Percentiles rank a stretch among this genome's conserved stretches.
Conservation (phyloP, 2,888 invertebrate species). For the Stratiomys singularior region DNA sequence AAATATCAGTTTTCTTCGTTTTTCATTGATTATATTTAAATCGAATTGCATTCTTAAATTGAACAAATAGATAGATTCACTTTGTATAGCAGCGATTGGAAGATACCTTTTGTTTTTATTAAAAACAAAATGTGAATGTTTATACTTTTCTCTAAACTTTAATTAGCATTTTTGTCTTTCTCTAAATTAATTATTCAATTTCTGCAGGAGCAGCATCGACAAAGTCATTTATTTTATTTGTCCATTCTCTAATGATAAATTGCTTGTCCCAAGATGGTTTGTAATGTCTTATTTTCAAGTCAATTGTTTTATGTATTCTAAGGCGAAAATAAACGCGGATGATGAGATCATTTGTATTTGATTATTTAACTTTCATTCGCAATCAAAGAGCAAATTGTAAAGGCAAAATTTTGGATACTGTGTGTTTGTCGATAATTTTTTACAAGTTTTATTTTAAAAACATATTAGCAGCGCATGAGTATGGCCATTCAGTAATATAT, state of each 20-base stretch:
- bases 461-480: not conserved
- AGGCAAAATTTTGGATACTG: slow-evolving; percentile 42
- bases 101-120: slow-evolving; percentile 54
- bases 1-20: slow-evolving; percentile 52
- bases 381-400: slow-evolving; percentile 55
- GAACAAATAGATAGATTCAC: slow-evolving; percentile 24
- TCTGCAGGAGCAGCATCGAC: not conserved
- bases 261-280: slow-evolving; percentile 28
- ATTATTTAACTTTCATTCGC: slow-evolving; percentile 38
- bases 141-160: slow-evolving; percentile 5
- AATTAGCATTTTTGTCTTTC: slow-evolving; percentile 6
- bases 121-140: slow-evolving; percentile 28
- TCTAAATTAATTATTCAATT: slow-evolving; percentile 3
- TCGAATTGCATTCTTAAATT: slow-evolving; percentile 37
- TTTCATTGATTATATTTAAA: slow-evolving; percentile 17
- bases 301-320: slow-evolving; percentile 50
- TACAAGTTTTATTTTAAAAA: slow-evolving; percentile 12
- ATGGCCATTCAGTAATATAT: not conserved
- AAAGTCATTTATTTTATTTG: not conserved
- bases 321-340: slow-evolving; percentile 66
- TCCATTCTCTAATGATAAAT: slow-evolving; percentile 39
- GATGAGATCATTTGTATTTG: slow-evolving; percentile 64
- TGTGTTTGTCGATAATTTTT: slow-evolving; percentile 18
- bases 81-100: slow-evolving; percentile 66
- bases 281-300: slow-evolving; percentile 25